Conservation (phyloP, 2,888 invertebrate genomes). For the Eupelmus urozonus region DNA sequence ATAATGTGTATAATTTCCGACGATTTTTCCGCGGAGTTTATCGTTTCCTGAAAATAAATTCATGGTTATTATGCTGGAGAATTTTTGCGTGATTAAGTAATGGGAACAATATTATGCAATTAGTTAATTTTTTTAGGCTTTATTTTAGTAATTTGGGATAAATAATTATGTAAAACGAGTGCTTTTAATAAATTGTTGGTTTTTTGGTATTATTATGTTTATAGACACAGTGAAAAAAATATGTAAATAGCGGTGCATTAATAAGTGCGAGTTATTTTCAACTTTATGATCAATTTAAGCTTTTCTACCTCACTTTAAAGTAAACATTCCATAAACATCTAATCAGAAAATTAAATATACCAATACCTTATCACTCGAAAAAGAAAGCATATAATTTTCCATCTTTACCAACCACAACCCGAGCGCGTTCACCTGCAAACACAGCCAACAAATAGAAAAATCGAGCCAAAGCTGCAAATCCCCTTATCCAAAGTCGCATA, state of each 20-base stretch:
- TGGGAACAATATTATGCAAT: neutral
- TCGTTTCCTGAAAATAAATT: slow-evolving; percentile 26
- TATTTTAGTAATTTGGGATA: slow-evolving; percentile 2
- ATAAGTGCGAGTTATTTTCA: too few species aligned
- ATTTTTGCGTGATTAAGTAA: slow-evolving; percentile 32
- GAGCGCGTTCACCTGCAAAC: too few species aligned
- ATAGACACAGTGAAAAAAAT: too few species aligned
- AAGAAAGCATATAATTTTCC: too few species aligned
- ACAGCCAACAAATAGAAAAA: neutral
- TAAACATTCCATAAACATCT: too few species aligned
- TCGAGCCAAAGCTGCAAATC: slow-evolving; percentile 3
- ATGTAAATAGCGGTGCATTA: too few species aligned
- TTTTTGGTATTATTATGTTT: neutral
- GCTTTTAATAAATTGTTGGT: neutral
- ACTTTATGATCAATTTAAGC: too few species aligned
- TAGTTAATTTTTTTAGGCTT: slow-evolving; percentile 10
- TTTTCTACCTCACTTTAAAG: too few species aligned
- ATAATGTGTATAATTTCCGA: slow-evolving; percentile 18
- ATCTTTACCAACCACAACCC: too few species aligned
- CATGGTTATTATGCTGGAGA: slow-evolving; percentile 13
- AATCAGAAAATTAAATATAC: too few species aligned
- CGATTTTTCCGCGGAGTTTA: slow-evolving; percentile 17
- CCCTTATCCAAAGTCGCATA: too few species aligned
- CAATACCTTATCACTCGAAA: too few species aligned
- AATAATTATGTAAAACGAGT: neutral